Conservation (phyloP, 2,113 vertebrate genomes). For the Acinonyx jubatus region DNA sequence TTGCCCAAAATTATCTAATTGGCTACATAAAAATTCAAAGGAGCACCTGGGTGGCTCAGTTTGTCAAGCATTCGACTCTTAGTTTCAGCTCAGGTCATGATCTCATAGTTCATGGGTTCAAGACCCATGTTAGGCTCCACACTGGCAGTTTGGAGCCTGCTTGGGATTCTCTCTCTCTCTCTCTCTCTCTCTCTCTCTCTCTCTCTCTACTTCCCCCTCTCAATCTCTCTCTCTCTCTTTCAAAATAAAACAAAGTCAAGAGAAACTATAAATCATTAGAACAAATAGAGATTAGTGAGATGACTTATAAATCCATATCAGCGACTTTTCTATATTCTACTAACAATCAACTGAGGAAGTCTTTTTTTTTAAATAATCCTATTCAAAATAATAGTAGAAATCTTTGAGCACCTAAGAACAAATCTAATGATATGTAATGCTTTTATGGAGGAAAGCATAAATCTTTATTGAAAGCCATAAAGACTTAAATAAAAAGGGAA, state of each 20-base stretch:
- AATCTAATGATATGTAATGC: not conserved
- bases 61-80: no score
- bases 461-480: not conserved
- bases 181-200: no score
- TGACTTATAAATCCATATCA: not conserved
- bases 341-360: not conserved
- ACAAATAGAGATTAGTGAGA: not conserved
- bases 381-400: not conserved
- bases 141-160: no score
- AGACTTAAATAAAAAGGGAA: not conserved
- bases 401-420: not conserved
- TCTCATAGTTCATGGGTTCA: no score
- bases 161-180: no score
- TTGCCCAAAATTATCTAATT: not conserved
- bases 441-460: not conserved
- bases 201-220: no score
- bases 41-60: no score
- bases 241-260: not conserved
- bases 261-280: slow-evolving; percentile 20
- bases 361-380: not conserved
- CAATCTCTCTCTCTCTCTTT: no score
- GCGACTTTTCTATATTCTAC: not conserved
- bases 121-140: no score
- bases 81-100: no score
- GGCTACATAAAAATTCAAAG: not conserved